Base-by-base conservation (phyloP, 2,888 invertebrate species). In the Phania funesta region DNA sequence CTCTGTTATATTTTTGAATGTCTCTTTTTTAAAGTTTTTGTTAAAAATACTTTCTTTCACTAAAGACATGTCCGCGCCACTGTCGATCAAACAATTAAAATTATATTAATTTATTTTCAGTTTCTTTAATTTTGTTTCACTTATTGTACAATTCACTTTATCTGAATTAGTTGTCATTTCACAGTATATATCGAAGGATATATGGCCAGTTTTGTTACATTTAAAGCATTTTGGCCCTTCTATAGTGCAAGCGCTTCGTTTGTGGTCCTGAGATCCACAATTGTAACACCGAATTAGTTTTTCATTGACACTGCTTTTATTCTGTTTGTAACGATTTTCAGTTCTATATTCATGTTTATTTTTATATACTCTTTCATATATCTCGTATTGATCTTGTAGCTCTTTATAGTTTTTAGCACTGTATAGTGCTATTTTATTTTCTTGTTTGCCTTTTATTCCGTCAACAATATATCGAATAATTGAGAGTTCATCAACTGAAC, bases 121-220 rank as follows among this genome's bases (percentile, higher is more conserved):
- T 50, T 35, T 29, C 68, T 74, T 67, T 52, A 44, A 54, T 24
- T 54, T 9, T 7, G 38, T 13, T 13, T 38, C 13, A 13, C 13
- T 9, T 13, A 38, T 38, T 38, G 38, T 62, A 50, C 38, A 18
- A 13, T 32, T 54, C 29, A 54, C 48, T 8, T 4, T 29, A 29
- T 29, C n/a, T n/a, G n/a, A n/a, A n/a, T n/a, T n/a, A n/a, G n/a
- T 29, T 29, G 29, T 29, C 7, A 7, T 32, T 73, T 67, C 56
- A 13, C 65, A 79, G 16, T 73, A 18, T 52, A 60, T 79, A 13
- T n/a, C n/a, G n/a, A n/a, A n/a, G n/a, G 73, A 24, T 20, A 79
- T 65, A 24, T 73, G 67, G n/a, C 73, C 73, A 29, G 5, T 62
- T 46, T 29, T 46, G 13, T 13, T 58, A 13, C 64, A 48, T 13